Evolutionary conservation across 2,888 invertebrate species (phyloP), one percentile per base, ranked within the genome.

Genomic region (Cerceris rybyensis): DNA sequence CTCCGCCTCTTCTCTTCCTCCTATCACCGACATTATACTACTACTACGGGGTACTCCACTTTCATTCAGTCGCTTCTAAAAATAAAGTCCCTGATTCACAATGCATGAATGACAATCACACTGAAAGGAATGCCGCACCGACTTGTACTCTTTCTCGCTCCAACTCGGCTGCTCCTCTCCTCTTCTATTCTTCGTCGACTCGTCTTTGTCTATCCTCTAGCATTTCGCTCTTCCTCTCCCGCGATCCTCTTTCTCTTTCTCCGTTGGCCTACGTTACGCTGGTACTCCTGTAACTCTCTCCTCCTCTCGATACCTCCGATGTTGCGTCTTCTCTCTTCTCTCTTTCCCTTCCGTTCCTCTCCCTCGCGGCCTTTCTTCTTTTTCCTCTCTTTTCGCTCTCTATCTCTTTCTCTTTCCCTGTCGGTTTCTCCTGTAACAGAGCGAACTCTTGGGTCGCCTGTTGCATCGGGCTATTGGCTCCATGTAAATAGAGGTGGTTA

Each of bases 51-150:
- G 87, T 89, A 89, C 90, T 90, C 91, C 88, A 91, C 90, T 91
- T 92, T 91, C 92, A 91, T 91, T 92, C 91, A 89, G 88, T 75
- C 86, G 84, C 84, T 84, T 90, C 91, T 90, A 90, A 90, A 91
- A 91, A 90, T 90, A 91, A 91, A 91, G 85, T 89, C 87, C 88
- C 86, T 89, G 91, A 90, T 88, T 90, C 91, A 88, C 90, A 89
- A 90, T 90, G 89, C 90, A 90, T 90, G 90, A 90, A 90, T 90
- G 90, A 90, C 90, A 90, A 90, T 90, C 88, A 87, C 82, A 84
- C 84, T 78, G 83, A 83, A 83, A 83, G 83, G 81, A 83, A 83
- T 75, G 81, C 74, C 81, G 80, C 84, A 78, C 81, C 78, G 83
- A 80, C 82, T 82, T 74, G 83, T 82, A 78, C 60, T 46, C 70